A percentile compares a stretch with the other conserved stretches of the same genome.
Evolutionary conservation across 2,888 invertebrate genomes (phyloP).

Genomic region (Drosophila sordidula): DNA sequence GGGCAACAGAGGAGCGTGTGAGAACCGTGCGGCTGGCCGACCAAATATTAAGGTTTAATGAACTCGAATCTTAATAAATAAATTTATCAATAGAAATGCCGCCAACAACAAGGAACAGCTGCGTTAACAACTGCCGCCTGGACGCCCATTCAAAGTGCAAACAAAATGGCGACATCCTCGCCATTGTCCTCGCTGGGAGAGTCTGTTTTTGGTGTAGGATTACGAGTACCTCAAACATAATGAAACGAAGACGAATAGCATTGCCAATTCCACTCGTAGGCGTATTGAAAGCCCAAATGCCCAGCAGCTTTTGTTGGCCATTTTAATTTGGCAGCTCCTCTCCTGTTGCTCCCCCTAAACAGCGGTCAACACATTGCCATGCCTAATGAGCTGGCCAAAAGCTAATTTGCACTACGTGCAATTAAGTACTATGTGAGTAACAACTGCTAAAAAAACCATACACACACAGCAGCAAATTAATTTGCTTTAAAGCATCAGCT

Average conservation of each 20-base stretch:
- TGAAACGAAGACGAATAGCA: conserved; percentile 71
- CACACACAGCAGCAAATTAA: neutral
- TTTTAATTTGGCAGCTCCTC: conserved; percentile 48
- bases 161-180: conserved; percentile 42
- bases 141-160: conserved; percentile 34
- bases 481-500: conserved; percentile 1
- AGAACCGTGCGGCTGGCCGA: conserved; percentile 44
- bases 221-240: conserved; percentile 53
- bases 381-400: conserved; percentile 51
- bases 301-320: conserved; percentile 33
- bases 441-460: neutral
- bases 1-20: conserved; percentile 55
- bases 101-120: conserved; percentile 28
- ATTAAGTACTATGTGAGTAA: conserved; percentile 1
- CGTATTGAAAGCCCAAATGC: conserved; percentile 21
- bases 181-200: conserved; percentile 2
- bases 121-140: conserved; percentile 33
- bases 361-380: conserved; percentile 52
- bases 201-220: conserved; percentile 25
- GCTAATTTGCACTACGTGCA: conserved; percentile 14
- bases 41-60: conserved; percentile 72
- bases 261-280: conserved; percentile 6
- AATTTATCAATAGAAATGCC: conserved; percentile 70
- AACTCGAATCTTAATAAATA: conserved; percentile 80
- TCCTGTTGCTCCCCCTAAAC: neutral